Evolutionary conservation across 1,140 invertebrate species (phyloP).

Genomic region (Eriocheir sinensis): DNA sequence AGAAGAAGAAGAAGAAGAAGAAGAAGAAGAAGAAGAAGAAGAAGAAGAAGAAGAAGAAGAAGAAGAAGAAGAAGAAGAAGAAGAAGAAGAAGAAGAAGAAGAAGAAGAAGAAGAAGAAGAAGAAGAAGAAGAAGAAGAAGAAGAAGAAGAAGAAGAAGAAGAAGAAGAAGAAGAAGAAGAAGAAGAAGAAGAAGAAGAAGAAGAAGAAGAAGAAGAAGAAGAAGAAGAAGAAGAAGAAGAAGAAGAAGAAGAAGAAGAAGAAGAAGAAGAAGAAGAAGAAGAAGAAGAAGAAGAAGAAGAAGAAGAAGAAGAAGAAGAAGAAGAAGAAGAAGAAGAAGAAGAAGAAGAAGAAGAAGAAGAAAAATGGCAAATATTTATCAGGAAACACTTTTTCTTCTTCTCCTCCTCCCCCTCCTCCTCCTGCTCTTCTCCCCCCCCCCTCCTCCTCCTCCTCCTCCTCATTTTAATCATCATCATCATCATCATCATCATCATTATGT

Average conservation of each 20-base stretch:
- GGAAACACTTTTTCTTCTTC: too few relatives aligned
- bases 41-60: not conserved
- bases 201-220: not conserved
- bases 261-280: conserved; percentile 20
- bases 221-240: not conserved
- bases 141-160: not conserved
- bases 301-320: not conserved
- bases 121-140: not conserved
- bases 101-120: not conserved
- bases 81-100: not conserved
- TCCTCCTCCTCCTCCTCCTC: too few relatives aligned
- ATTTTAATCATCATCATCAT: too few relatives aligned
- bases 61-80: not conserved
- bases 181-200: not conserved
- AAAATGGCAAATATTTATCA: too few relatives aligned
- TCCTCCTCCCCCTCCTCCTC: too few relatives aligned
- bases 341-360: too few relatives aligned
- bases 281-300: conserved; percentile 9
- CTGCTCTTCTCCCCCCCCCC: too few relatives aligned
- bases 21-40: not conserved
- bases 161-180: not conserved
- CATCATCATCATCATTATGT: too few relatives aligned
- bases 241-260: not conserved
- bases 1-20: conserved; percentile 18
- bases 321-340: too few relatives aligned